Percentiles rank a stretch among this genome's conserved stretches.
phyloP scores from a whole-genome alignment of 2,797 vertebrate genomes.

The Vultur gryphus region DNA sequence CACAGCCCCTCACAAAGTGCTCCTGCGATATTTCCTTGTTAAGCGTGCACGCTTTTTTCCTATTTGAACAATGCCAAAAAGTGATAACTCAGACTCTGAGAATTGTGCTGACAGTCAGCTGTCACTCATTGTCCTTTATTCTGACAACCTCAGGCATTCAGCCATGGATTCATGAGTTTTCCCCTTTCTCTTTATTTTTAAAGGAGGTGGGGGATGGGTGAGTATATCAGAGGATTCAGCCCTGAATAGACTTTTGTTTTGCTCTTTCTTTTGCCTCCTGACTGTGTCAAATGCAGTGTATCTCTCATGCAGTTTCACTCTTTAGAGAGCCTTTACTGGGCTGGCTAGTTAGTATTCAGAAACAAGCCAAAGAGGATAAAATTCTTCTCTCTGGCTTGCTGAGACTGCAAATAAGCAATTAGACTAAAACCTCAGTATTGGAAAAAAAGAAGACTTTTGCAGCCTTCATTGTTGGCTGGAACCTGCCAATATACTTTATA shows the following conservation, averaged over 20 bases:
- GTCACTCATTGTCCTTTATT: conserved; percentile 84
- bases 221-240: conserved; percentile 80
- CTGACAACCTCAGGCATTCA: conserved; percentile 79
- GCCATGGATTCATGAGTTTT: conserved; percentile 74
- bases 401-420: conserved; percentile 80
- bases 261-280: conserved; percentile 87
- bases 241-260: conserved; percentile 96
- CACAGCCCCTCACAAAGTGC: neutral
- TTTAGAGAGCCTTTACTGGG: conserved; percentile 77
- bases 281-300: conserved; percentile 89
- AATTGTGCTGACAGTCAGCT: conserved; percentile 82
- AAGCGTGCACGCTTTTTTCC: conserved; percentile 5
- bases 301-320: conserved; percentile 82
- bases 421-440: conserved; percentile 69
- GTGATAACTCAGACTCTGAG: conserved; percentile 71
- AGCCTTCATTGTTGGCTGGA: conserved; percentile 62
- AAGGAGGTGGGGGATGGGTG: conserved; percentile 79
- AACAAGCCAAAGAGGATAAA: conserved; percentile 78
- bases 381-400: conserved; percentile 75
- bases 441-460: conserved; percentile 46
- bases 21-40: conserved; percentile 48
- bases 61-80: conserved; percentile 69
- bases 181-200: conserved; percentile 78
- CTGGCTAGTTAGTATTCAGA: conserved; percentile 92
- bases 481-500: conserved; percentile 63